A percentile compares a stretch with the other conserved stretches of the same genome.
Evolutionary conservation across 2,888 invertebrate species (phyloP).

Genomic region (Dicycla oo): DNA sequence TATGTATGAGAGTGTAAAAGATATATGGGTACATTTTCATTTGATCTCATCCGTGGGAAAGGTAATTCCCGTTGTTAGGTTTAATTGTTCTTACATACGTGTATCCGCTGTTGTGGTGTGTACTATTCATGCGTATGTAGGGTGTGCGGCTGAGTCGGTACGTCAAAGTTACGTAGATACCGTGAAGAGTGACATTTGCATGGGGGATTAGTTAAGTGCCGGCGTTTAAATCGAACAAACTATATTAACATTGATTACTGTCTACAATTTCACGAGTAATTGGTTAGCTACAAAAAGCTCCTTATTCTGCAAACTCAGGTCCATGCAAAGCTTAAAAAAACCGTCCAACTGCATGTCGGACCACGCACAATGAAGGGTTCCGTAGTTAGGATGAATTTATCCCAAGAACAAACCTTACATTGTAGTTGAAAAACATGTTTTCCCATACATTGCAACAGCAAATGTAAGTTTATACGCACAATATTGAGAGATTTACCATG

Average conservation of each 20-base stretch:
- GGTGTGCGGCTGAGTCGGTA: conserved; percentile 7
- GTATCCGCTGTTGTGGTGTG: conserved; percentile 54
- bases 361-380: too few relatives aligned
- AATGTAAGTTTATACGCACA: too few relatives aligned
- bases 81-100: conserved; percentile 71
- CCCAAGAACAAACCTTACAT: too few relatives aligned
- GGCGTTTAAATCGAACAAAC: conserved; percentile 19
- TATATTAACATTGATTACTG: conserved; percentile 20
- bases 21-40: conserved; percentile 82
- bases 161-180: conserved; percentile 16
- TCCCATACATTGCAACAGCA: too few relatives aligned
- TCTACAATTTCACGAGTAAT: neutral
- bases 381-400: too few relatives aligned
- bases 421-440: too few relatives aligned
- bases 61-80: conserved; percentile 66
- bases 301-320: neutral
- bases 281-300: neutral
- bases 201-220: conserved; percentile 13
- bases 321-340: neutral
- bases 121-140: conserved; percentile 37
- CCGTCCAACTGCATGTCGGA: too few relatives aligned
- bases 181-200: conserved; percentile 27
- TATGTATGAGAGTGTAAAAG: conserved; percentile 84
- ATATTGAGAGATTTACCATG: too few relatives aligned
- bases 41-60: conserved; percentile 71